These are phyloP conservation scores for Oithona nana DNA, from an alignment of 2,888 invertebrate genomes.

Conservation along the genomic window DNA sequence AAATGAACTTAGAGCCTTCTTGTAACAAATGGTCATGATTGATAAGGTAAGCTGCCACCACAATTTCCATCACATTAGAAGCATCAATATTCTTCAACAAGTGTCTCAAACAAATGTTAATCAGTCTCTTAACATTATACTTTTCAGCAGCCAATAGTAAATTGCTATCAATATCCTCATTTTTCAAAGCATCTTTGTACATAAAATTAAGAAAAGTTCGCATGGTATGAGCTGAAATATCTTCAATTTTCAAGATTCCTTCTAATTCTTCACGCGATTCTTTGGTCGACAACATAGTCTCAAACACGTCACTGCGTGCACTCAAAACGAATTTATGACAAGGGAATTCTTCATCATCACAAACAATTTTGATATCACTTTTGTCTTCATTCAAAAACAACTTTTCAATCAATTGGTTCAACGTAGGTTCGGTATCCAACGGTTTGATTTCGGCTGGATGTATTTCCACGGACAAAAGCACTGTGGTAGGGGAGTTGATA, in stretches of 20 bases:
- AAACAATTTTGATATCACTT: not conserved
- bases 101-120: not conserved
- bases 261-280: not conserved
- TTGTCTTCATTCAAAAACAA: not conserved
- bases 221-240: not conserved
- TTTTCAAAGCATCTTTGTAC: not conserved
- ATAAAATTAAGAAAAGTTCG: not conserved
- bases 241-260: not conserved
- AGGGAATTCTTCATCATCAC: not conserved
- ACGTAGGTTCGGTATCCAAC: too few relatives aligned
- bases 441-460: too few relatives aligned
- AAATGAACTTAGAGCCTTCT: not conserved
- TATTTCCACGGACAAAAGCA: too few relatives aligned
- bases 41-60: not conserved
- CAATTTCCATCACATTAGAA: not conserved
- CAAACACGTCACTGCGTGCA: not conserved
- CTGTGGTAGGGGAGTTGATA: too few relatives aligned
- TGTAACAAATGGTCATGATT: not conserved
- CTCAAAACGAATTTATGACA: not conserved
- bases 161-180: not conserved
- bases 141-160: not conserved
- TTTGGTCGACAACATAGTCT: not conserved
- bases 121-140: not conserved
- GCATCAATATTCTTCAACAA: not conserved
- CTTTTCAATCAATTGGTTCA: too few relatives aligned